Base-by-base conservation (phyloP, 2,797 vertebrate genomes). In the Lindbergichthys nudifrons region DNA sequence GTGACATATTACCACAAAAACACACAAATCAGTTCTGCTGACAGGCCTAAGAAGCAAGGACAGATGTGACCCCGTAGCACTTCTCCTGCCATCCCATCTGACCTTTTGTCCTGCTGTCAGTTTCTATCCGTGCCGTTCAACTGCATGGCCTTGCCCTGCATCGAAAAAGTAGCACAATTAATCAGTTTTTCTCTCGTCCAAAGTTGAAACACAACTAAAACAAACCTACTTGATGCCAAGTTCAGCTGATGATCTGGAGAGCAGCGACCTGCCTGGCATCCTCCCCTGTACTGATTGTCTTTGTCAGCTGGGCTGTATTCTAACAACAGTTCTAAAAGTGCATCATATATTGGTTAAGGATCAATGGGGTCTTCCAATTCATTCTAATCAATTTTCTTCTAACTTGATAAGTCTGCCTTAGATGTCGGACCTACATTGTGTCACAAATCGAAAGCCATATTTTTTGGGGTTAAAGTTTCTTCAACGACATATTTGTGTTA, bases 211-310 rank as follows among this genome's bases (percentile, higher is more conserved):
- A 15, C 48, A 8, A 5, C 58, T 46, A 78, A 80, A 72, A 67
- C 60, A 78, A 84, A 84, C 68, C 41, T n/a, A n/a, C 26, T 57
- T 68, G 36, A 80, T 77, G 61, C 70, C 84, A 73, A 73, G 50
- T 26, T 26, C 43, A 63, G 50, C 73, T 48, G 65, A 82, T 76
- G 15, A 68, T 59, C 42, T 43, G 5, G 73, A 69, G 84, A 77
- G 53, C 82, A 65, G 26, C 47, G 56, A 82, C 82, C 79, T 47
- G n/a, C 23, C 76, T 84, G 86, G 66, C 70, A 65, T 71, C 61
- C 68, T 48, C 57, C 58, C 41, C 43, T 15, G 85, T 23, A 58
- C 80, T 66, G 11, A 7, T 32, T 70, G 21, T 54, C 41, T 50
- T 47, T 36, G 32, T 14, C 39, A 46, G 14, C 19, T 2, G 75